Evolutionary conservation across 1,140 invertebrate genomes (phyloP), one percentile per base, ranked within the genome.

Genomic region (Himalopsyche phryganea): DNA sequence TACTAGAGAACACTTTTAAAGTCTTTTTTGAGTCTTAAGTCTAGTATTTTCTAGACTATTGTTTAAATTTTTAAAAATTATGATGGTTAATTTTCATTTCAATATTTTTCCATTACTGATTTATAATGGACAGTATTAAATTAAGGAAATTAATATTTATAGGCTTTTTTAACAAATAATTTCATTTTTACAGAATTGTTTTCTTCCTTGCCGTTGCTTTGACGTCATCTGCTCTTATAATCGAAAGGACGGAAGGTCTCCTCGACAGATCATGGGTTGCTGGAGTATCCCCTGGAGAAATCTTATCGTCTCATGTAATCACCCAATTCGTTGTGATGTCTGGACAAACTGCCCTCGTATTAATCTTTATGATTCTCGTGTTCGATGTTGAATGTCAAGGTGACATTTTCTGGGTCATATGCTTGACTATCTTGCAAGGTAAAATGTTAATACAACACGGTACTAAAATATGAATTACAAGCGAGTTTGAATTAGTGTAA

Each of bases 241-340:
- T 95, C 52, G 95, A 98, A 70, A 83, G 91, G 61, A 94, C 83
- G 74, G 74, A 94, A 74, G 93, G 93, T 17, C 75, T 94, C n/a
- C 68, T 95, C 63, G 92, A 96, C 71, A 78, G 93, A 53, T 91
- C 90, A 41, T 91, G 91, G 85, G 92, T 95, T 36, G 83, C 83
- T 66, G 93, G 94, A 45, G 92, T 97, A 0, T 86, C 87, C 0
- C 89, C 92, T 0, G 85, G 87, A 1, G 93, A 97, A 80, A 90
- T 97, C 61, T 83, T 97, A 38, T 86, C 94, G 66, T 93, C 92
- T 6, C 94, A 96, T 69, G 89, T 97, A 10, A 82, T 93, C 3
- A 94, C 92, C 0, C 94, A 97, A 78, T 92, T 96, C 68, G 84
- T 94, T 11, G 91, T 96, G 7, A 94, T 97, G 89, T 86, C 90